Conservation (phyloP, 2,113 vertebrate genomes). For the Proterorhinus semilunaris region DNA sequence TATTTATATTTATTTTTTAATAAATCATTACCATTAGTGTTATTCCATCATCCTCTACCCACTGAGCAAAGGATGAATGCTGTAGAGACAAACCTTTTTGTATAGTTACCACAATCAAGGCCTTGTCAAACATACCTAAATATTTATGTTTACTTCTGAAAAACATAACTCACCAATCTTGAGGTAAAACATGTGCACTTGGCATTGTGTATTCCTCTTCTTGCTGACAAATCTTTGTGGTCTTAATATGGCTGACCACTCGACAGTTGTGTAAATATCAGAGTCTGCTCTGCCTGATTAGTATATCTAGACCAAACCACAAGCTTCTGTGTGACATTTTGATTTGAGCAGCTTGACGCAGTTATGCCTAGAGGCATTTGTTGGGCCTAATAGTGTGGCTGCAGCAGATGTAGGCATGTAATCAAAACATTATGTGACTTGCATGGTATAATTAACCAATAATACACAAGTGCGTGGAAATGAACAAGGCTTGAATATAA, state of each 20-base stretch:
- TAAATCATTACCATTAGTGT: no score
- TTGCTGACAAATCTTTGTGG: neutral
- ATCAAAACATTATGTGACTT: slow-evolving; percentile 42
- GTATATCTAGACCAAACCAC: slow-evolving; percentile 5
- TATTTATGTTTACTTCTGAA: slow-evolving; percentile 1
- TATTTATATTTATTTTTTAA: no score
- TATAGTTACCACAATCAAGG: slow-evolving; percentile 2
- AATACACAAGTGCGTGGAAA: slow-evolving; percentile 13
- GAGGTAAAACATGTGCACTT: neutral
- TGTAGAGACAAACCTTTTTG: slow-evolving; percentile 16
- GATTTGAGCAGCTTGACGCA: slow-evolving; percentile 10
- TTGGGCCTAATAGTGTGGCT: slow-evolving; percentile 19
- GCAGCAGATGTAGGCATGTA: slow-evolving; percentile 18
- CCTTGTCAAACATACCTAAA: slow-evolving; percentile 5
- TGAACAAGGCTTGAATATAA: slow-evolving; percentile 14
- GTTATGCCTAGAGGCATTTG: slow-evolving; percentile 17
- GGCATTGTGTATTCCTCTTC: neutral
- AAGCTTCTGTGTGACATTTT: slow-evolving; percentile 8
- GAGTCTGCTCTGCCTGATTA: neutral
- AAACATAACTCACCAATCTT: neutral
- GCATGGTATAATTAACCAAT: slow-evolving; percentile 35
- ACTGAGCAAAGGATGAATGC: neutral
- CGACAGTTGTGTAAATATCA: slow-evolving; percentile 1
- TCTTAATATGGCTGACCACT: neutral
- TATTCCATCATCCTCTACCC: neutral